Evolutionary conservation across 2,888 invertebrate genomes (phyloP).

Genomic region (Hirudinaria manillensis): DNA sequence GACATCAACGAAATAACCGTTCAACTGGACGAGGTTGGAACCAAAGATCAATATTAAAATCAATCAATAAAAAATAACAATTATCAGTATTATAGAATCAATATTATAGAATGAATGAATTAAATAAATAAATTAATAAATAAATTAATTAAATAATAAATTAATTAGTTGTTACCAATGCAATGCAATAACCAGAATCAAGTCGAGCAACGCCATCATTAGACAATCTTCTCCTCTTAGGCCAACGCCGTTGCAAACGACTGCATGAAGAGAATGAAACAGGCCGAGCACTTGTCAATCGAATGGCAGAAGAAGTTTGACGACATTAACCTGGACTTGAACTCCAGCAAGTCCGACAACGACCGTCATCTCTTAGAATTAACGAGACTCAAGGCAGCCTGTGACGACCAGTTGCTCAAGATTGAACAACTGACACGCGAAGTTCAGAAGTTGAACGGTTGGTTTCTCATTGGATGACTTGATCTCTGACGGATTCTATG

Average conservation of each 20-base stretch:
- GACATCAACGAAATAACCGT: slow-evolving; percentile 98
- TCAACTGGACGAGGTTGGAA: slow-evolving; percentile 70
- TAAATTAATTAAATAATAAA: neutral
- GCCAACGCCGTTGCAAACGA: slow-evolving; percentile 39
- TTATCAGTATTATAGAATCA: neutral
- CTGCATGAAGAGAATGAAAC: slow-evolving; percentile 50
- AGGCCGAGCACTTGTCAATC: slow-evolving; percentile 55
- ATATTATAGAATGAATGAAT: neutral
- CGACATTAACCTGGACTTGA: slow-evolving; percentile 83
- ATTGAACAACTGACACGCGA: slow-evolving; percentile 89
- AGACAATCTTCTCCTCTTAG: slow-evolving; percentile 29
- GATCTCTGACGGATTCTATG: too few species aligned
- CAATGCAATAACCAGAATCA: too few species aligned
- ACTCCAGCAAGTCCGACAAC: slow-evolving; percentile 75
- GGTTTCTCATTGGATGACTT: slow-evolving; percentile 42
- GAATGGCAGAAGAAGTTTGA: slow-evolving; percentile 61
- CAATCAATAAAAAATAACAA: neutral
- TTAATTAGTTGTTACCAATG: too few species aligned
- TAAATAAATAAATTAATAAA: neutral
- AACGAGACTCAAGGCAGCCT: slow-evolving; percentile 81
- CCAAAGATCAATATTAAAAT: slow-evolving; percentile 69
- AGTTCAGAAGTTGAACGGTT: slow-evolving; percentile 94
- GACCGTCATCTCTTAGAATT: slow-evolving; percentile 79
- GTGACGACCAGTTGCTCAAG: slow-evolving; percentile 93
- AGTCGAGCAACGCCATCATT: too few species aligned